These are phyloP conservation scores for Plebejus argus DNA, from an alignment of 2,888 invertebrate species.

Conservation along the genomic window DNA sequence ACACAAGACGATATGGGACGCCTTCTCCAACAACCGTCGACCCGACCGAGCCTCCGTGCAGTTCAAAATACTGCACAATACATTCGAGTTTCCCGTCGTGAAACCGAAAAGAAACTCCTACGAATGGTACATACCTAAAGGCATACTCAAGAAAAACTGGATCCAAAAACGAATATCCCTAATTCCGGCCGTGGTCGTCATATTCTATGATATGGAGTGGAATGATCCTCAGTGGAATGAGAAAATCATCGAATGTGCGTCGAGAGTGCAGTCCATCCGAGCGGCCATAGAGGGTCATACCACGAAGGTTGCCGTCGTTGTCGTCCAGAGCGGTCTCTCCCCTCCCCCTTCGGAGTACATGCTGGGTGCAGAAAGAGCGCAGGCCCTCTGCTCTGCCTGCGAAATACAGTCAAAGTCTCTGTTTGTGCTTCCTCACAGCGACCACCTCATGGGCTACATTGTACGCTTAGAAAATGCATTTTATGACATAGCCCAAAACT, in stretches of 20 bases:
- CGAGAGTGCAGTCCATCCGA: slow-evolving; percentile 90
- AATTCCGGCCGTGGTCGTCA: slow-evolving; percentile 95
- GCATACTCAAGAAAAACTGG: slow-evolving; percentile 97
- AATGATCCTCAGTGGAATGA: slow-evolving; percentile 97
- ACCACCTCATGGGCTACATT: slow-evolving; percentile 89
- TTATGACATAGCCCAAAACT: slow-evolving; percentile 94
- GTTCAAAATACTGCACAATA: slow-evolving; percentile 90
- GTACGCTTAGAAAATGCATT: slow-evolving; percentile 95
- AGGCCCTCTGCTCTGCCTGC: slow-evolving; percentile 94
- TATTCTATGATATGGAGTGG: slow-evolving; percentile 99
- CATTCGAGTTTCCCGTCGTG: slow-evolving; percentile 92
- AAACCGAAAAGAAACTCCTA: slow-evolving; percentile 94
- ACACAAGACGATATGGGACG: slow-evolving; percentile 96
- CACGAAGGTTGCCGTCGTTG: slow-evolving; percentile 91
- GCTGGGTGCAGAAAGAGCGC: slow-evolving; percentile 93
- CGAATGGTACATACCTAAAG: slow-evolving; percentile 97
- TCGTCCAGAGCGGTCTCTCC: slow-evolving; percentile 92
- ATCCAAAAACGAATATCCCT: slow-evolving; percentile 94
- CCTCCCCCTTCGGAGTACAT: slow-evolving; percentile 90
- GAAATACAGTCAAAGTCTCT: slow-evolving; percentile 95
- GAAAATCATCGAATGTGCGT: slow-evolving; percentile 96
- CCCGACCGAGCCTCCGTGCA: slow-evolving; percentile 91
- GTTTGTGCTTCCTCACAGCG: slow-evolving; percentile 94
- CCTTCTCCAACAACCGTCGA: slow-evolving; percentile 91
- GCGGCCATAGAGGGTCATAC: slow-evolving; percentile 86